Evolutionary conservation across 2,113 vertebrate genomes (phyloP).

Genomic region (Dromiciops gliroides): DNA sequence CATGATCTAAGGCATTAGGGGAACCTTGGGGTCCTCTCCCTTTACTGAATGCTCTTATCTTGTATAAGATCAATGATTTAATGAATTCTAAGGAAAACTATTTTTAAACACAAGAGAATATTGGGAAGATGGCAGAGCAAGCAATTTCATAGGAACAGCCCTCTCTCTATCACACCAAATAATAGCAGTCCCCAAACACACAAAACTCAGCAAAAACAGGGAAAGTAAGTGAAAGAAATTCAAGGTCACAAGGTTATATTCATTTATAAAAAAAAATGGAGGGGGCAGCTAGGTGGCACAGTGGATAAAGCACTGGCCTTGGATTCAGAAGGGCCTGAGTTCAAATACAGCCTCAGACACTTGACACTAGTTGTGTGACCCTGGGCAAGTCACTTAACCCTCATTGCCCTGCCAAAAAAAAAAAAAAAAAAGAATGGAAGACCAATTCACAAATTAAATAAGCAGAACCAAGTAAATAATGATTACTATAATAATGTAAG

Average conservation of each 20-base stretch:
- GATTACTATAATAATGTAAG: neutral
- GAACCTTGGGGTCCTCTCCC: neutral
- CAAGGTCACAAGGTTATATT: too few relatives aligned
- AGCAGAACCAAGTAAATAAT: neutral
- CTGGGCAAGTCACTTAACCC: too few relatives aligned
- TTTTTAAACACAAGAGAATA: neutral
- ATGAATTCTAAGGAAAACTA: constrained; percentile 16
- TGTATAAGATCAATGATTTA: neutral
- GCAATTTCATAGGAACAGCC: neutral
- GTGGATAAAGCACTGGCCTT: too few relatives aligned
- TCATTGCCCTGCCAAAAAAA: too few relatives aligned
- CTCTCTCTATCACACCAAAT: neutral
- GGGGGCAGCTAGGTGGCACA: too few relatives aligned
- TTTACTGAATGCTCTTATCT: neutral
- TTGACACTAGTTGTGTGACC: too few relatives aligned
- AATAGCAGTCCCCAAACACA: neutral
- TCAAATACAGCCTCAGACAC: too few relatives aligned
- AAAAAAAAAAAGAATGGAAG: neutral
- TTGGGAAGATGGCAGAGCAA: neutral
- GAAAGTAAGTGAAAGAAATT: neutral
- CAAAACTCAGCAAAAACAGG: neutral
- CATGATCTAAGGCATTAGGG: neutral
- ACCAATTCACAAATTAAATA: neutral
- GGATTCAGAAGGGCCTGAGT: too few relatives aligned
- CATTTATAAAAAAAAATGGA: too few relatives aligned